phyloP scores from a whole-genome alignment of 2,888 invertebrate species.

The Polyommatus icarus region DNA sequence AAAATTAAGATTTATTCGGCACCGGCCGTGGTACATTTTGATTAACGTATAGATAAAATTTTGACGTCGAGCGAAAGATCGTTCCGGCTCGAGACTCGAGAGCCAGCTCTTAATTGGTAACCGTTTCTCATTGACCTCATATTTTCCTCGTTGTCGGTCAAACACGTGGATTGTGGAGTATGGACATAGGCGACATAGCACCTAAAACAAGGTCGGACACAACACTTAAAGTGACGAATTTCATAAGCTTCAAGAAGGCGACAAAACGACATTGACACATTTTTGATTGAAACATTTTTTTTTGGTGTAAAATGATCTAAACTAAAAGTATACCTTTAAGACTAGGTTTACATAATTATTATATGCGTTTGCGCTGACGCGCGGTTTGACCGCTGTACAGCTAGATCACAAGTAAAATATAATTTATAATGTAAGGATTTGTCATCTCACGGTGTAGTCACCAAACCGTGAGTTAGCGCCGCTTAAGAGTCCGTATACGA shows the following conservation, averaged over 20 bases:
- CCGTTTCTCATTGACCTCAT: conserved; percentile 27
- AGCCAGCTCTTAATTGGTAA: conserved; percentile 24
- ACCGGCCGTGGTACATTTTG: neutral
- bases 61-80: conserved; percentile 9
- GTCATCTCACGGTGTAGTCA: too few relatives aligned
- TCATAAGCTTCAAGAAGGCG: neutral
- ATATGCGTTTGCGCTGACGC: too few relatives aligned
- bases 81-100: conserved; percentile 28
- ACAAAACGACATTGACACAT: neutral
- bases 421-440: too few relatives aligned
- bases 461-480: too few relatives aligned
- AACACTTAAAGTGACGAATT: neutral
- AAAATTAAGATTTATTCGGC: conserved; percentile 17
- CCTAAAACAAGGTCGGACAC: neutral
- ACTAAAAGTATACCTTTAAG: too few relatives aligned
- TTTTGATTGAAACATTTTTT: too few relatives aligned
- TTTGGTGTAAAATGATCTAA: neutral
- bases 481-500: too few relatives aligned
- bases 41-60: conserved; percentile 22
- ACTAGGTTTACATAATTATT: too few relatives aligned
- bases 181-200: conserved; percentile 1
- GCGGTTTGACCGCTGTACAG: too few relatives aligned
- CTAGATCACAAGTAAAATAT: too few relatives aligned
- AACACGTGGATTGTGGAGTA: neutral
- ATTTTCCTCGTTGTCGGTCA: conserved; percentile 18